These are phyloP conservation scores for Brenthis hecate DNA, from an alignment of 2,888 invertebrate genomes.

Conservation along the genomic window DNA sequence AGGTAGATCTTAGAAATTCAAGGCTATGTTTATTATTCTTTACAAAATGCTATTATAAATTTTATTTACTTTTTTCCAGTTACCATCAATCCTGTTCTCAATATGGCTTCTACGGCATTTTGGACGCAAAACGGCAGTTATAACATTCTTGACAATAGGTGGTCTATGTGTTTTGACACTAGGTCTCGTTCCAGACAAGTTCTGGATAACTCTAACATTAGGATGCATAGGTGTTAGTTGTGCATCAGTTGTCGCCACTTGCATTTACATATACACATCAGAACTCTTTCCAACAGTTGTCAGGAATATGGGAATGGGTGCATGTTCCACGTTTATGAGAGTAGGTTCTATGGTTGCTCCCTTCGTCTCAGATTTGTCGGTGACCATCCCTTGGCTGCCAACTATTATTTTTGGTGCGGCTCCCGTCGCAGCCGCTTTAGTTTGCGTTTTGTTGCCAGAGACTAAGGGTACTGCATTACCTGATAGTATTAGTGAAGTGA, in stretches of 20 bases:
- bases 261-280: conserved; percentile 92
- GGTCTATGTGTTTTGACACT: conserved; percentile 84
- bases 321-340: conserved; percentile 91
- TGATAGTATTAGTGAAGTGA: conserved; percentile 89
- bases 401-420: conserved; percentile 87
- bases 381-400: conserved; percentile 83
- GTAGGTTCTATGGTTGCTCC: conserved; percentile 93
- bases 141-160: conserved; percentile 81
- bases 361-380: conserved; percentile 85
- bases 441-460: conserved; percentile 88
- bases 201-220: conserved; percentile 82
- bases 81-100: conserved; percentile 72
- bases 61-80: conserved; percentile 77
- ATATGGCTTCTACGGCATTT: conserved; percentile 83
- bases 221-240: conserved; percentile 90
- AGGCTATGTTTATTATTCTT: too few relatives aligned
- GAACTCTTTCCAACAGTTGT: conserved; percentile 95
- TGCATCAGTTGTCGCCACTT: conserved; percentile 89
- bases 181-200: conserved; percentile 75
- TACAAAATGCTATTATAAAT: too few relatives aligned
- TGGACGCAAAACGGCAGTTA: conserved; percentile 85
- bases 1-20: too few relatives aligned
- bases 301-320: conserved; percentile 92
- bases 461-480: conserved; percentile 87
- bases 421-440: conserved; percentile 84